Evolutionary conservation across 2,888 invertebrate genomes (phyloP), one percentile per base, ranked within the genome.

Genomic region (Choristoneura rosaceana): DNA sequence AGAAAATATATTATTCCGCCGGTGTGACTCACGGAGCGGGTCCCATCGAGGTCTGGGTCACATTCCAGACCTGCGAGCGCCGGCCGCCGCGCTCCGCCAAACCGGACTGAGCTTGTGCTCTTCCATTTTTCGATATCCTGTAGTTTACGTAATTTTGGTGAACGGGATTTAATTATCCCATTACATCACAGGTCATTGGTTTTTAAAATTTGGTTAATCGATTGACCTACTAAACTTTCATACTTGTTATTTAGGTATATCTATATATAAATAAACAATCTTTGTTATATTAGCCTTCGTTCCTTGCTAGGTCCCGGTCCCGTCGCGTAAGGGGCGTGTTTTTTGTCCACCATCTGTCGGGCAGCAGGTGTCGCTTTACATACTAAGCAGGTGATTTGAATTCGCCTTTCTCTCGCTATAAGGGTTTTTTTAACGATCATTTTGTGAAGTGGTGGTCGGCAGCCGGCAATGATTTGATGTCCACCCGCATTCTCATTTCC

Each of bases 371-470:
- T 88, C 84, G 82, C 81, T 87, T 87, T 90, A 89, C 89, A 90
- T 90, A 88, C 82, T 85, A 89, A 93, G 88, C 93, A 93, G 93
- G 92, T 93, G 92, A 89, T 90, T 90, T 88, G 80, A 86, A 89
- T 88, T 87, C 85, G 85, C 85, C 84, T 86, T 86, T 83, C 83
- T 84, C 79, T 79, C 77, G 63, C 60, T 73, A 65, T 75, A 74
- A 65, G 17, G 71, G 63, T 63, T 74, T 74, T 77, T 66, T 71
- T 71, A 63, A 55, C 69, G 41, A 68, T 38, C 45, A 59, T 63
- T 55, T 52, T 58, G 50, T 50, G 47, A 63, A 58, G 62, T 62
- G 47, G 41, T 59, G 41, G 50, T 34, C 47, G 17, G 17, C 55
- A 58, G 62, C 58, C 15, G 34, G 43, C 59, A 73, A 68, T 68